A percentile compares a stretch with the other conserved stretches of the same genome.
phyloP scores from a whole-genome alignment of 2,113 vertebrate genomes.

The Gadus macrocephalus region DNA sequence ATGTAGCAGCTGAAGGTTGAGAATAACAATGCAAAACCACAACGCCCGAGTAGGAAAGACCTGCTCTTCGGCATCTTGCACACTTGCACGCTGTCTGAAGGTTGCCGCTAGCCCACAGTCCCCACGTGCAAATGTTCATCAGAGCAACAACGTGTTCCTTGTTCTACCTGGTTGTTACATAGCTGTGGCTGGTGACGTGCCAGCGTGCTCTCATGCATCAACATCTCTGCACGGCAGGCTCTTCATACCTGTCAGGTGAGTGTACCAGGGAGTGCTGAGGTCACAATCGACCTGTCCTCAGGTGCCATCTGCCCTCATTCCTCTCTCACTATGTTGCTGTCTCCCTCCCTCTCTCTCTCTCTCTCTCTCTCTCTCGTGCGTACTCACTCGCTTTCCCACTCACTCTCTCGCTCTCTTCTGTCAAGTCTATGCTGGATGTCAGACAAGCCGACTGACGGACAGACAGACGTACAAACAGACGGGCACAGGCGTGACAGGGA shows the following conservation, averaged over 20 bases:
- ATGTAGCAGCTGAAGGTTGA: too few relatives aligned
- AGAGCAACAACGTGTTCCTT: too few relatives aligned
- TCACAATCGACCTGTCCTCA: neutral
- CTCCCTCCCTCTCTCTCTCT: too few relatives aligned
- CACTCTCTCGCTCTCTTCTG: too few relatives aligned
- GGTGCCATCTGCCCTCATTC: neutral
- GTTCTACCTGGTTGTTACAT: neutral
- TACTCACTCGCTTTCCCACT: too few relatives aligned
- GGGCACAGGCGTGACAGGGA: too few relatives aligned
- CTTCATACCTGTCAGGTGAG: neutral
- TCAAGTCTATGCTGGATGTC: too few relatives aligned
- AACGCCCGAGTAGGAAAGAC: constrained; percentile 27
- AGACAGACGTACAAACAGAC: too few relatives aligned
- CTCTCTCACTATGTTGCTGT: neutral
- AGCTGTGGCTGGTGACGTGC: neutral
- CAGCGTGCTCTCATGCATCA: neutral
- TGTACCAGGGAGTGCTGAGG: neutral
- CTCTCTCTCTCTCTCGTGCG: too few relatives aligned
- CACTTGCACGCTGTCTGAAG: neutral
- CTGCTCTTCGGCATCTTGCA: constrained; percentile 27
- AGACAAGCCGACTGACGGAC: too few relatives aligned
- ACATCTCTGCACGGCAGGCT: neutral
- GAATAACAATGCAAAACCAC: constrained; percentile 1
- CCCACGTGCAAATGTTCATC: too few relatives aligned
- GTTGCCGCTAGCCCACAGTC: too few relatives aligned